Conservation (phyloP, 2,888 invertebrate genomes). For the Drosophila kuntzei region DNA sequence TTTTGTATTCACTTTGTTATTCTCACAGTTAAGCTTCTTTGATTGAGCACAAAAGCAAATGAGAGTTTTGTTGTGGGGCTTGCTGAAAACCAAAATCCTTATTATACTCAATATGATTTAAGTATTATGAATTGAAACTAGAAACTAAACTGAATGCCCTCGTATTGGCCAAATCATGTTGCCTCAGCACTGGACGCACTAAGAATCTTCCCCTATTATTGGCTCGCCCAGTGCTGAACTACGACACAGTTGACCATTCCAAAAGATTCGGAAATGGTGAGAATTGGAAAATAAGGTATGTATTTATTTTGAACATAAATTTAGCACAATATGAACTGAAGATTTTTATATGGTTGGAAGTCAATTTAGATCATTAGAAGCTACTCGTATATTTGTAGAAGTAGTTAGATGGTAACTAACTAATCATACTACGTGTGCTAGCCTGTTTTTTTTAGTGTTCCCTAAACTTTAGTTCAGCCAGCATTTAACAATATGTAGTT, state of each 20-base stretch:
- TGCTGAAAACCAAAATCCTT: slow-evolving; percentile 51
- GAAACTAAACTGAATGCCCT: slow-evolving; percentile 9
- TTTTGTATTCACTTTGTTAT: slow-evolving; percentile 69
- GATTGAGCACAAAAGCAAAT: slow-evolving; percentile 85
- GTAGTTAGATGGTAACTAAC: slow-evolving; percentile 31
- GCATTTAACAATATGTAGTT: slow-evolving; percentile 57
- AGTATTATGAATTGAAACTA: slow-evolving; percentile 40
- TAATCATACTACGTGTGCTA: slow-evolving; percentile 52
- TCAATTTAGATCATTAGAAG: slow-evolving; percentile 63
- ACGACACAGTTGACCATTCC: slow-evolving; percentile 6
- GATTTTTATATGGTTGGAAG: slow-evolving; percentile 58
- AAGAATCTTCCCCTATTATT: slow-evolving; percentile 85
- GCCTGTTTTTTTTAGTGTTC: slow-evolving; percentile 49
- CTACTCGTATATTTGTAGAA: slow-evolving; percentile 43
- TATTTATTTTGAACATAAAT: slow-evolving; percentile 15
- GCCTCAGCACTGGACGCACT: slow-evolving; percentile 60
- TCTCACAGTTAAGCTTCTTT: slow-evolving; percentile 86
- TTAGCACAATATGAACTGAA: slow-evolving; percentile 41
- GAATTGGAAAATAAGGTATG: not conserved
- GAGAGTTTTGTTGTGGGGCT: slow-evolving; percentile 59
- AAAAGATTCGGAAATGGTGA: slow-evolving; percentile 4
- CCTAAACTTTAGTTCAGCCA: slow-evolving; percentile 65
- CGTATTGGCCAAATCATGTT: slow-evolving; percentile 21
- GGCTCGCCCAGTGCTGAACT: slow-evolving; percentile 66
- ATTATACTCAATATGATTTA: slow-evolving; percentile 42